These are phyloP conservation scores for Nyctereutes procyonoides DNA, from an alignment of 2,113 vertebrate genomes.

Conservation along the genomic window DNA sequence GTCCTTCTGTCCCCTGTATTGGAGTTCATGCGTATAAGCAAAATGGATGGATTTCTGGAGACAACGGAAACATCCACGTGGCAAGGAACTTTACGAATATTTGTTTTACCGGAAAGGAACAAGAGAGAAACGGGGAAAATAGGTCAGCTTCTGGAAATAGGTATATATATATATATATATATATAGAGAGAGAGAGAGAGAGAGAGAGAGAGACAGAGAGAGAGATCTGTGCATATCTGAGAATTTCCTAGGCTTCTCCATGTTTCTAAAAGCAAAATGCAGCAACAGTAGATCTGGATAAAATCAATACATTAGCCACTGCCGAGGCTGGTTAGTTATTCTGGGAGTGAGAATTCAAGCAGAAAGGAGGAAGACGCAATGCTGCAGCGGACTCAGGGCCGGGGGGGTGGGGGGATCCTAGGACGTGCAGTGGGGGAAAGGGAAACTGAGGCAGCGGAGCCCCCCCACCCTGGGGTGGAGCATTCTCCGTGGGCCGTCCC, in stretches of 20 bases:
- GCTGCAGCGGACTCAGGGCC: not conserved
- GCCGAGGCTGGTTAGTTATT: not conserved
- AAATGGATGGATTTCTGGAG: not conserved
- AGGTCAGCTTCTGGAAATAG: not conserved
- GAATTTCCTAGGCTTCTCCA: not conserved
- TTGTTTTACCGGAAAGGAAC: not conserved
- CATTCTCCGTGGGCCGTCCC: too few species aligned
- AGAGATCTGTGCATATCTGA: not conserved
- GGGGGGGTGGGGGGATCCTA: not conserved
- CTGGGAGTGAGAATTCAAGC: conserved; percentile 44
- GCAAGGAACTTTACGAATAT: not conserved
- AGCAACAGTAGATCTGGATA: not conserved
- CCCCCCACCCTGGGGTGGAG: too few species aligned
- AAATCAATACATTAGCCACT: conserved; percentile 37
- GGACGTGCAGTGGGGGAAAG: accelerated
- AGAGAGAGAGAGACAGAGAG: too few species aligned
- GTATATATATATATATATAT: too few species aligned
- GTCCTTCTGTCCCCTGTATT: not conserved
- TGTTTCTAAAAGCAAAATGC: conserved; percentile 54
- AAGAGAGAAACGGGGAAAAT: not conserved
- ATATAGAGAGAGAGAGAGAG: too few species aligned
- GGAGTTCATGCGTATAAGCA: not conserved
- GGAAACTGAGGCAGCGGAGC: not conserved
- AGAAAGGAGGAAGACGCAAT: conserved; percentile 60
- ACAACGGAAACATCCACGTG: not conserved